Conservation (phyloP, 2,113 vertebrate genomes). For the Zeus faber region DNA sequence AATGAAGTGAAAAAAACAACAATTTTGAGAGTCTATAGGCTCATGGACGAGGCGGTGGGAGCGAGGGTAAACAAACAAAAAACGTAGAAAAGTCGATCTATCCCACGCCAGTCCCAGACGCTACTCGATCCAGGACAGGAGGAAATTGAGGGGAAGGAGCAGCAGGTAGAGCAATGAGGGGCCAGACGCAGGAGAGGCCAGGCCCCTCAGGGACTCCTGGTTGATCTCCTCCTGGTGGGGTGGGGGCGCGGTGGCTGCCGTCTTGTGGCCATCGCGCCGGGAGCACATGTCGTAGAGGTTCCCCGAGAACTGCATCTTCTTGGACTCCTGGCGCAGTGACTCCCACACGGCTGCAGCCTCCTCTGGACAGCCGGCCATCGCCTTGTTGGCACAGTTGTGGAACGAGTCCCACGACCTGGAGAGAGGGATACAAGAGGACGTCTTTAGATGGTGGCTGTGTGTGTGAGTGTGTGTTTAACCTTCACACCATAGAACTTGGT, state of each 20-base stretch:
- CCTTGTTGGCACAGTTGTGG: constrained; percentile 84
- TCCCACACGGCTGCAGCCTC: constrained; percentile 90
- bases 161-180: constrained; percentile 24
- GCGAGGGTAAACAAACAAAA: too few species aligned
- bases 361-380: constrained; percentile 86
- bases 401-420: constrained; percentile 93
- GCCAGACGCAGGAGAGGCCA: constrained; percentile 16
- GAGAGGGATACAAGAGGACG: constrained; percentile 3
- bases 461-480: not conserved
- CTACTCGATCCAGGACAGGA: constrained; percentile 61
- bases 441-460: not conserved
- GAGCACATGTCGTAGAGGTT: constrained; percentile 93
- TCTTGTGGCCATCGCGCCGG: constrained; percentile 62
- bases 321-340: constrained; percentile 90
- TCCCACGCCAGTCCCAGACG: constrained; percentile 30
- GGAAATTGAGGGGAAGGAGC: constrained; percentile 51
- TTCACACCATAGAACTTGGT: too few species aligned
- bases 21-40: constrained; percentile 37
- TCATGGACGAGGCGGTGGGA: constrained; percentile 18
- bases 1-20: too few species aligned
- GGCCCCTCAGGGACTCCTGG: constrained; percentile 82
- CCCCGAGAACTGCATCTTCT: constrained; percentile 90
- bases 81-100: too few species aligned
- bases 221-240: constrained; percentile 76
- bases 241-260: constrained; percentile 42